Percentiles rank a stretch among this genome's conserved stretches.
Evolutionary conservation across 2,113 vertebrate genomes (phyloP).

Genomic region (Paramormyrops kingsleyae): DNA sequence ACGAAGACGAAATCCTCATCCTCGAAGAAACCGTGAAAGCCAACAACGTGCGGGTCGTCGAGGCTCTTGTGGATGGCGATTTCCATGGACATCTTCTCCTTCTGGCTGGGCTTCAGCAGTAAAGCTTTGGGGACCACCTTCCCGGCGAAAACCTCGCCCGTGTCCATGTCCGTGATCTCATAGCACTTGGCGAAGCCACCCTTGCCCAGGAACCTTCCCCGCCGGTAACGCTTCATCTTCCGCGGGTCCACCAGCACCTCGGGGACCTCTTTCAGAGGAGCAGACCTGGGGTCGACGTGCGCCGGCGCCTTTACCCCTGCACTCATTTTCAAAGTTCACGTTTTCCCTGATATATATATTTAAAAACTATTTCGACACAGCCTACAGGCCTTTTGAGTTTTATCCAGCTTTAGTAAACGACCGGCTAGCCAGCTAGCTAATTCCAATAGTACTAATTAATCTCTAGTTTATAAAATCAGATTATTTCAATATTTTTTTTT

Average conservation of each 20-base stretch:
- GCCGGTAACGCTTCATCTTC: conserved; percentile 66
- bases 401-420: background rate
- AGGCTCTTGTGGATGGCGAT: conserved; percentile 90
- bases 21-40: conserved; percentile 91
- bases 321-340: conserved; percentile 45
- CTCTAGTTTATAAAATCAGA: background rate
- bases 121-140: conserved; percentile 90
- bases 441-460: background rate
- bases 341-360: background rate
- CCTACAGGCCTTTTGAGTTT: background rate
- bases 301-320: conserved; percentile 47
- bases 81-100: conserved; percentile 96
- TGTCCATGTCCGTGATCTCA: conserved; percentile 80
- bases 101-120: conserved; percentile 88
- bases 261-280: conserved; percentile 76
- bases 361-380: background rate
- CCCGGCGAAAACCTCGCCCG: conserved; percentile 79
- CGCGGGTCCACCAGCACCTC: conserved; percentile 78
- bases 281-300: conserved; percentile 52
- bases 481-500: background rate
- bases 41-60: conserved; percentile 77
- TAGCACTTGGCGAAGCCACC: conserved; percentile 95
- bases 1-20: conserved; percentile 88
- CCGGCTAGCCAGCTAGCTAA: background rate
- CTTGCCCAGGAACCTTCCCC: conserved; percentile 86